Evolutionary conservation across 2,888 invertebrate genomes (phyloP).

Genomic region (Orthosia gracilis): DNA sequence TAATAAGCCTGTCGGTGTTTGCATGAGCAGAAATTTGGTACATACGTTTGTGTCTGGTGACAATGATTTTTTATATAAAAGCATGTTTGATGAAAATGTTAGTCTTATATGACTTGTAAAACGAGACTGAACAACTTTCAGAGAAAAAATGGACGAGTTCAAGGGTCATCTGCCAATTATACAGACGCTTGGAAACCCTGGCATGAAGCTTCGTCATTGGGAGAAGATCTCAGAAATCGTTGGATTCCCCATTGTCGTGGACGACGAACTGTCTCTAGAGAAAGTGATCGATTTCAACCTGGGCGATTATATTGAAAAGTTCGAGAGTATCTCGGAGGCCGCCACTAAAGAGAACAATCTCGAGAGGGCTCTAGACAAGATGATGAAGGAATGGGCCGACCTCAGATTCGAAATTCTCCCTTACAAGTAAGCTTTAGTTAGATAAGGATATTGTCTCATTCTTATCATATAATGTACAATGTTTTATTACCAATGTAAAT

Average conservation of each 20-base stretch:
- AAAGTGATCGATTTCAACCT: conserved; percentile 97
- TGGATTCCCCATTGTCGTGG: conserved; percentile 97
- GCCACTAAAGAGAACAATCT: conserved; percentile 99
- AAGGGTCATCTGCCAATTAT: conserved; percentile 97
- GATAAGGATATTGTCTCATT: background rate
- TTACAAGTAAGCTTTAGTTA: conserved; percentile 91
- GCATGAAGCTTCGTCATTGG: conserved; percentile 98
- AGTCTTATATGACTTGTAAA: background rate
- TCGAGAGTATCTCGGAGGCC: conserved; percentile 97
- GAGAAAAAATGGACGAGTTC: conserved; percentile 96
- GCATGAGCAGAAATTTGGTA: no score
- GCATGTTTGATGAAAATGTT: background rate
- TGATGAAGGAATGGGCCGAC: conserved; percentile 97
- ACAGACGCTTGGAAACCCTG: conserved; percentile 98
- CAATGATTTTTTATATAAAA: no score
- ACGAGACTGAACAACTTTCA: conserved; percentile 67
- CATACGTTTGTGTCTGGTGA: no score
- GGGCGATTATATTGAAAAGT: conserved; percentile 96
- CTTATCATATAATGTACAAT: background rate
- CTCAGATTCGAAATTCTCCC: conserved; percentile 94
- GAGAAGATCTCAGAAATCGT: conserved; percentile 98
- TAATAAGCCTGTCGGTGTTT: no score
- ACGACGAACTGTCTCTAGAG: conserved; percentile 95
- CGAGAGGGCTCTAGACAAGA: conserved; percentile 96
- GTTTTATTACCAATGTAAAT: conserved; percentile 5